Base-by-base conservation (phyloP, 23 tunicate genomes). In the Clavelina lepadiformis region DNA sequence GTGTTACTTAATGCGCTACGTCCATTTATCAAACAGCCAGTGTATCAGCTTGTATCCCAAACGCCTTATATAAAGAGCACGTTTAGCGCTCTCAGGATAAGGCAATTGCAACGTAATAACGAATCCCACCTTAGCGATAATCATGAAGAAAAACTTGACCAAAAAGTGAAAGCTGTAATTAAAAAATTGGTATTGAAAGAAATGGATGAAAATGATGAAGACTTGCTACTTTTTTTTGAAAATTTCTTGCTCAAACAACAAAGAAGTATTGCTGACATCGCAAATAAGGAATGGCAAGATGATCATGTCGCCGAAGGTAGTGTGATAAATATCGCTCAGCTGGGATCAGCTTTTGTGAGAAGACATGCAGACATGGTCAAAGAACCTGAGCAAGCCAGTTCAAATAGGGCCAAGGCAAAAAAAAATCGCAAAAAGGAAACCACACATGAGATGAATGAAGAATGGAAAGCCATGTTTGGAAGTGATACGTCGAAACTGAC, bases 391-490 rank as follows among this genome's bases (percentile, higher is more conserved):
- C 35, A 53, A n/a, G 37, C 19, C 1, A 46, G 58, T 25, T 11
- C 41, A 0, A 27, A 32, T 36, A 78, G 49, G 34, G 44, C 13
- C 15, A 26, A 18, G 2, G 5, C 53, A 47, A 68, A 68, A 49
- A 80, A 80, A 33, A 80, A 51, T 11, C 65, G 78, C 25, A 78
- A 51, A 45, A 69, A 49, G 33, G 35, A 6, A 26, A 3, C 22
- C 18, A 34, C 47, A 44, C 65, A 51, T n/a, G 80, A 65, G 27
- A 79, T 88, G 77, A 89, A 89, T 41, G 97, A 89, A 28, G 97
- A 89, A 35, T 89, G 97, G 97, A 81, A 68, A 37, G 76, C 73
- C 21, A 81, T 81, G 97, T 89, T 75, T 70, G 96, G 88, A 4
- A 62, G 63, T 5, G 83, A 75, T 44, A 78, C 35, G 15, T 61